Evolutionary conservation across 2,113 vertebrate genomes (phyloP), one percentile per base, ranked within the genome.

Genomic region (Oreochromis niloticus): DNA sequence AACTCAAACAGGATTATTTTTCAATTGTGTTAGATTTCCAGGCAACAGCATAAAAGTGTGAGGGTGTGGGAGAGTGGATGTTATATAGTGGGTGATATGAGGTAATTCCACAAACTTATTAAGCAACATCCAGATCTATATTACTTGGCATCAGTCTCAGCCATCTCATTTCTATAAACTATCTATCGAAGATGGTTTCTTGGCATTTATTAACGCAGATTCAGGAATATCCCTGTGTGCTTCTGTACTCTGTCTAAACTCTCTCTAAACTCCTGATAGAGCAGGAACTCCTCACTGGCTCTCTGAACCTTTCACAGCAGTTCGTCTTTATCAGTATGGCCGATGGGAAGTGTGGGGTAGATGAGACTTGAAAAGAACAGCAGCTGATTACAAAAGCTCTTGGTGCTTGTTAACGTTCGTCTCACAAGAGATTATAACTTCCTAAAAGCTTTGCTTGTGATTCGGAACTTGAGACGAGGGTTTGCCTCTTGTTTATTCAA

Each of bases 401-500:
- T 9, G 10, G 7, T 14, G 80, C 71, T 81, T n/a, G 46, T 83
- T 85, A 90, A 87, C 92, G 75, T 89, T 91, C 7, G 52, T 41
- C 82, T 84, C 50, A 36, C 41, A 6, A 3, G 89, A 88, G 89
- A 85, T 83, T 90, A 48, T 16, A 93, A 88, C 80, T 81, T 85
- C 85, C 61, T 32, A 11, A 32, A 87, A 92, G 61, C 75, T 87
- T 50, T 34, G 27, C 27, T 34, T 61, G 81, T 32, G 81, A 89
- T 81, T 32, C 34, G 55, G 48, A 89, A 82, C 16, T 84, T 54
- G 59, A 63, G 86, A 79, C 10, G 19, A 56, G 39, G 13, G 57
- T 32, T 22, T 19, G 24, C 50, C 41, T 85, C 52, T 89, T 89
- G 82, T 91, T 87, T 83, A 93, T 90, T 92, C 91, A 89, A 79